A percentile compares a stretch with the other conserved stretches of the same genome.
These are phyloP conservation scores for Thalpophila matura DNA, from an alignment of 2,888 invertebrate species.

Conservation along the genomic window DNA sequence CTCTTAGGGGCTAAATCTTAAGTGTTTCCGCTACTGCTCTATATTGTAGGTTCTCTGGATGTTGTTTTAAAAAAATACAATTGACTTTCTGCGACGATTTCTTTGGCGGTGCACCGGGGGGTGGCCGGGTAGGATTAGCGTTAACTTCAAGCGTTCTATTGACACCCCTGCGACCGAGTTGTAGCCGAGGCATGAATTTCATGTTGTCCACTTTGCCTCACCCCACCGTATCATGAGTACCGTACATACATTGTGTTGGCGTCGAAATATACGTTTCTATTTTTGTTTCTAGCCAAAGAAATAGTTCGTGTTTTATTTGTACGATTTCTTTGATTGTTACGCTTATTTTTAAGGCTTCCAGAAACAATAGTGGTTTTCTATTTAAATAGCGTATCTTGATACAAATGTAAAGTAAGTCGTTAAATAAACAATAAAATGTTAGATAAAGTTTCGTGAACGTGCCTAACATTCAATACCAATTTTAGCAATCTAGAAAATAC, in stretches of 20 bases:
- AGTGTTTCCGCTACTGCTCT: too few relatives aligned
- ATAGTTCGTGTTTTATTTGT: not conserved
- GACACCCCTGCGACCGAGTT: not conserved
- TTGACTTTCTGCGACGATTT: not conserved
- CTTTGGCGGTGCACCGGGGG: not conserved
- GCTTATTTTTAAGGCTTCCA: not conserved
- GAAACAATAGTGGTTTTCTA: not conserved
- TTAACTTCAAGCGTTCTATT: constrained; percentile 15
- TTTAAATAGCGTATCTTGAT: not conserved
- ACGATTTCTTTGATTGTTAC: constrained; percentile 8
- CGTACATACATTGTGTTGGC: not conserved
- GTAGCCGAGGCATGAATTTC: constrained; percentile 12
- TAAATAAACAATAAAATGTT: too few relatives aligned
- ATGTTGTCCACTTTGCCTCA: constrained; percentile 11
- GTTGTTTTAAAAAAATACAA: not conserved
- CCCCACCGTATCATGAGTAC: not conserved
- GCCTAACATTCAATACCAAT: too few relatives aligned
- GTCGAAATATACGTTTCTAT: constrained; percentile 3
- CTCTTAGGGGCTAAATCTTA: too few relatives aligned
- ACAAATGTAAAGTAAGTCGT: not conserved
- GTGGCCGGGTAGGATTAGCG: not conserved
- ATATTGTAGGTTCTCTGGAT: too few relatives aligned
- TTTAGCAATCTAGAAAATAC: too few relatives aligned
- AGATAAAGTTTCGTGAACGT: too few relatives aligned
- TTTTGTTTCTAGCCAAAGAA: constrained; percentile 6